These are phyloP conservation scores for Ceyx erithaca DNA, from an alignment of 2,797 vertebrate species.

Conservation along the genomic window DNA sequence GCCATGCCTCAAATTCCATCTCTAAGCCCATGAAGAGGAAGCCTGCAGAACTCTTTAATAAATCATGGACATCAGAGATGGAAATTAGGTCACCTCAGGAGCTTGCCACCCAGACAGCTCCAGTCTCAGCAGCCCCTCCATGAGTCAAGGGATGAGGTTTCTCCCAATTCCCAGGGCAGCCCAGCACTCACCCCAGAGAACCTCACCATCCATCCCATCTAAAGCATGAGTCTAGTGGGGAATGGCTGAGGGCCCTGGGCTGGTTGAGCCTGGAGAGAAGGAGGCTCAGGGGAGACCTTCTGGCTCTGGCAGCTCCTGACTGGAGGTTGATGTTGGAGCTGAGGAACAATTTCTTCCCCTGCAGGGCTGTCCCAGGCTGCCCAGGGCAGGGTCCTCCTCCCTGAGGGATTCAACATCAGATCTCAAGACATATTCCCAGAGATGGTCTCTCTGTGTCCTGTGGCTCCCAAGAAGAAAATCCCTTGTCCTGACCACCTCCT, in stretches of 20 bases:
- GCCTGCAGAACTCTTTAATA: conserved; percentile 68
- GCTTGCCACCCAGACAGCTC: background rate
- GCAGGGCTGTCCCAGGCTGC: no score
- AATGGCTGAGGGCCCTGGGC: no score
- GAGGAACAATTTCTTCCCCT: no score
- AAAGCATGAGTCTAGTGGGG: background rate
- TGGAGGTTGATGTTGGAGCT: no score
- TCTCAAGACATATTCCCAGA: background rate
- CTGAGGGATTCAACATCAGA: background rate
- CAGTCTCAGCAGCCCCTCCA: conserved; percentile 42
- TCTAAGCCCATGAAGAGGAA: conserved; percentile 5
- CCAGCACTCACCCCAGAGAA: background rate
- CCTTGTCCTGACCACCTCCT: background rate
- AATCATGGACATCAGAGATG: conserved; percentile 57
- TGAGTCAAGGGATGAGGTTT: conserved; percentile 44
- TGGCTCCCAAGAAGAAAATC: background rate
- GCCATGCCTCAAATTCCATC: conserved; percentile 35
- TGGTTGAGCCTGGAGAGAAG: no score
- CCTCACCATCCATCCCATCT: background rate
- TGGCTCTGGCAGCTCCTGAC: no score
- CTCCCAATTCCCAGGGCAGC: background rate
- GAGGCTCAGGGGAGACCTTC: no score
- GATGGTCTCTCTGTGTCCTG: background rate
- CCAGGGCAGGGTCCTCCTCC: background rate
- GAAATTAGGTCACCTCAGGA: conserved; percentile 52